Conservation (phyloP, 2,888 invertebrate genomes). For the Spodoptera exigua region DNA sequence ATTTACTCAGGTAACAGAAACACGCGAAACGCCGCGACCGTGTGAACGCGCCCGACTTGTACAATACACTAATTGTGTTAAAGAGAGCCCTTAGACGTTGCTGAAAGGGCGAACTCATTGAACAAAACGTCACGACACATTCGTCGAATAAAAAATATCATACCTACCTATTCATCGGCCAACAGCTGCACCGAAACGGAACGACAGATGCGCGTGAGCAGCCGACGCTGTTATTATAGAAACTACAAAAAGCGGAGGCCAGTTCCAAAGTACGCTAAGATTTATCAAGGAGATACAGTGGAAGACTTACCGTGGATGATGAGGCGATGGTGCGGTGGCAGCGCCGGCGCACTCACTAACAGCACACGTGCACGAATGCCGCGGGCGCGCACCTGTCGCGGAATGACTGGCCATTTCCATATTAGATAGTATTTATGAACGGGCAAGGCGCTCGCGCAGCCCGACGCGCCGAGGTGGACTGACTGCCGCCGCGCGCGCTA, state of each 20-base stretch:
- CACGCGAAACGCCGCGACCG: conserved; percentile 78
- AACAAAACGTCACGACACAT: conserved; percentile 68
- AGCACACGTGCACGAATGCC: conserved; percentile 88
- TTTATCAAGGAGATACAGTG: conserved; percentile 64
- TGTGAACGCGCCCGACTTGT: conserved; percentile 73
- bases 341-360: conserved; percentile 86
- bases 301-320: conserved; percentile 76
- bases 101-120: conserved; percentile 73
- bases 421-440: conserved; percentile 76
- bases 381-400: conserved; percentile 88
- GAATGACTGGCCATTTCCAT: conserved; percentile 86
- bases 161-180: conserved; percentile 79
- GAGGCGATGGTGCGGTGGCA: conserved; percentile 68
- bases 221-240: conserved; percentile 75
- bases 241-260: conserved; percentile 74
- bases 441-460: conserved; percentile 84
- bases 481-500: conserved; percentile 83
- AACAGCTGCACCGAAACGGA: conserved; percentile 84
- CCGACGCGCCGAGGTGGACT: conserved; percentile 83
- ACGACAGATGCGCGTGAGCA: conserved; percentile 85
- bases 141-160: conserved; percentile 76
- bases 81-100: conserved; percentile 69
- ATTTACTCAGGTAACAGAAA: conserved; percentile 83
- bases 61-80: conserved; percentile 72
- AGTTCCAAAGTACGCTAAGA: conserved; percentile 64